Conservation (phyloP, 2,888 invertebrate genomes). For the Cephalotes varians region DNA sequence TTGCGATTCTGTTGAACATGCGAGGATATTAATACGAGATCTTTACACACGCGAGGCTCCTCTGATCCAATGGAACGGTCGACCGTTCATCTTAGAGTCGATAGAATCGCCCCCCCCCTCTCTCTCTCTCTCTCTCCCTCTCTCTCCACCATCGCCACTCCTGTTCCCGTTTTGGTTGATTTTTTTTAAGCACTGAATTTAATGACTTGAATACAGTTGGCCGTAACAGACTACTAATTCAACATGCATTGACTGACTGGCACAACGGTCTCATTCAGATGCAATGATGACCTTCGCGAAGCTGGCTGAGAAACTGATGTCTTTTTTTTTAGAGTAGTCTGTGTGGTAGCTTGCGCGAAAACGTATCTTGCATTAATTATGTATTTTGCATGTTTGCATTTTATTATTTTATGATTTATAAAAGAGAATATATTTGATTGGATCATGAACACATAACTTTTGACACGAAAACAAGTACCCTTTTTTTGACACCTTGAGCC, state of each 20-base stretch:
- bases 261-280: constrained; percentile 49
- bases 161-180: background rate
- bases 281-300: constrained; percentile 29
- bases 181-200: constrained; percentile 24
- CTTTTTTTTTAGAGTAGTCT: background rate
- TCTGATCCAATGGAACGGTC: background rate
- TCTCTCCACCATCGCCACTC: background rate
- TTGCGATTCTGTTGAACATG: background rate
- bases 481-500: background rate
- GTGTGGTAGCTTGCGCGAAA: background rate
- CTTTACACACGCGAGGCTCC: background rate
- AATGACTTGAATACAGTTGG: constrained; percentile 43
- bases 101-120: background rate
- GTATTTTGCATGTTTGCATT: constrained; percentile 1
- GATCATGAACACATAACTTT: background rate
- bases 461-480: background rate
- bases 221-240: constrained; percentile 48
- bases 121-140: background rate
- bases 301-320: background rate
- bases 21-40: constrained; percentile 34
- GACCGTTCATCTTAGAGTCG: background rate
- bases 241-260: constrained; percentile 8
- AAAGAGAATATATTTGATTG: background rate
- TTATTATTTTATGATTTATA: background rate
- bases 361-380: background rate